Evolutionary conservation across 1,140 invertebrate genomes (phyloP).

Genomic region (Tyrophagus putrescentiae): DNA sequence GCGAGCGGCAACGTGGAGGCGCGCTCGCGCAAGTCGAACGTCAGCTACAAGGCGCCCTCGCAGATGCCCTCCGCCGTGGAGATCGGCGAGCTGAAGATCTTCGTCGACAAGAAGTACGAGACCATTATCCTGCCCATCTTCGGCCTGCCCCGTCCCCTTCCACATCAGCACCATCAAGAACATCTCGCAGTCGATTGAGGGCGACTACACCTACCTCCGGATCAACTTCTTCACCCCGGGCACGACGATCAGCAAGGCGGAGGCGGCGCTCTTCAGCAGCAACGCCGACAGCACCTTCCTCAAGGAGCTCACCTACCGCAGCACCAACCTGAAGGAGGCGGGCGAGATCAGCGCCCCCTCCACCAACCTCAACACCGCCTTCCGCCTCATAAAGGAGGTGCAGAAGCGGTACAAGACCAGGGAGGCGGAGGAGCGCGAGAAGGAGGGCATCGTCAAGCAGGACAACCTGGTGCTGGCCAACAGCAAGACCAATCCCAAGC

Average conservation of each 20-base stretch:
- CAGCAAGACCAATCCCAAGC: slow-evolving; percentile 92
- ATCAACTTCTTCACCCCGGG: slow-evolving; percentile 99
- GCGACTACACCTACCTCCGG: slow-evolving; percentile 94
- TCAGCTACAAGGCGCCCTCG: slow-evolving; percentile 81
- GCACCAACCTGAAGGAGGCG: slow-evolving; percentile 92
- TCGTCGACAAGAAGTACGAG: slow-evolving; percentile 93
- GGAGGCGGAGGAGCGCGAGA: slow-evolving; percentile 95
- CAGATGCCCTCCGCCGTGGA: slow-evolving; percentile 87
- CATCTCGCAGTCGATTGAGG: slow-evolving; percentile 93
- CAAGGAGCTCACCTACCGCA: slow-evolving; percentile 99
- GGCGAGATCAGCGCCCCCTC: slow-evolving; percentile 89
- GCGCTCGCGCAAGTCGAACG: slow-evolving; percentile 75
- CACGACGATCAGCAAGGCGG: slow-evolving; percentile 78
- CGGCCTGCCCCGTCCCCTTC: slow-evolving; percentile 86
- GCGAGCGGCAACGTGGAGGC: slow-evolving; percentile 57
- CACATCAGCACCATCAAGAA: slow-evolving; percentile 99
- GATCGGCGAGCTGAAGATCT: slow-evolving; percentile 83
- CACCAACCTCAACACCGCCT: slow-evolving; percentile 87
- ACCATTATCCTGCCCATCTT: slow-evolving; percentile 92
- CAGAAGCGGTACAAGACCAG: slow-evolving; percentile 97
- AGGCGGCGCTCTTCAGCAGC: slow-evolving; percentile 72
- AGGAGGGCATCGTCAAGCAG: slow-evolving; percentile 91
- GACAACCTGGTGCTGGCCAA: slow-evolving; percentile 88
- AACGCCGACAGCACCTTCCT: slow-evolving; percentile 81
- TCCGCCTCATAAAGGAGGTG: slow-evolving; percentile 94